A percentile compares a stretch with the other conserved stretches of the same genome.
Conservation (phyloP, 2,797 vertebrate genomes). For the Enteromius trimaculatus region DNA sequence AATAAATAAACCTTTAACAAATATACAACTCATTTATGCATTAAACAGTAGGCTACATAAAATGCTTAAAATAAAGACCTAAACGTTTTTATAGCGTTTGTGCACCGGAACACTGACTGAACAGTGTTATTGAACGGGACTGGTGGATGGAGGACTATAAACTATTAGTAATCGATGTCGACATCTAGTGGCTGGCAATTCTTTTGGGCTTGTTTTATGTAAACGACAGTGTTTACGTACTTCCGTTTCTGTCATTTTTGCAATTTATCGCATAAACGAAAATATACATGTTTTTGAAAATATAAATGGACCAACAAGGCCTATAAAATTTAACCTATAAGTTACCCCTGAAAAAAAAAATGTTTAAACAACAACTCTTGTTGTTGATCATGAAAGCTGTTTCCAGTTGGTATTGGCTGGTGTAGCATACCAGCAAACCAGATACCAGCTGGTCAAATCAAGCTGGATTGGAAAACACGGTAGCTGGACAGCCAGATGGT, state of each 20-base stretch:
- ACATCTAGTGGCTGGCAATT: conserved; percentile 49
- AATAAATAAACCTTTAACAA: conserved; percentile 35
- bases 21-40: neutral
- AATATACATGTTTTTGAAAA: neutral
- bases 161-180: conserved; percentile 31
- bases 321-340: neutral
- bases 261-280: neutral
- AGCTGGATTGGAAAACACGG: neutral
- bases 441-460: neutral
- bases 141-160: neutral
- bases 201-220: neutral
- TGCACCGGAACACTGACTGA: neutral
- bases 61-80: neutral
- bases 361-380: neutral
- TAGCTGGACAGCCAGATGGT: neutral
- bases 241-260: neutral
- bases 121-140: neutral
- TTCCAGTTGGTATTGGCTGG: neutral
- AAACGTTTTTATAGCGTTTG: neutral
- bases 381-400: neutral
- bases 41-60: neutral
- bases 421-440: neutral
- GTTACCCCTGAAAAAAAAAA: too few species aligned
- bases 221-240: conserved; percentile 1
- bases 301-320: neutral